phyloP scores from a whole-genome alignment of 1,140 invertebrate genomes.

The Tetranychus cinnabarinus region DNA sequence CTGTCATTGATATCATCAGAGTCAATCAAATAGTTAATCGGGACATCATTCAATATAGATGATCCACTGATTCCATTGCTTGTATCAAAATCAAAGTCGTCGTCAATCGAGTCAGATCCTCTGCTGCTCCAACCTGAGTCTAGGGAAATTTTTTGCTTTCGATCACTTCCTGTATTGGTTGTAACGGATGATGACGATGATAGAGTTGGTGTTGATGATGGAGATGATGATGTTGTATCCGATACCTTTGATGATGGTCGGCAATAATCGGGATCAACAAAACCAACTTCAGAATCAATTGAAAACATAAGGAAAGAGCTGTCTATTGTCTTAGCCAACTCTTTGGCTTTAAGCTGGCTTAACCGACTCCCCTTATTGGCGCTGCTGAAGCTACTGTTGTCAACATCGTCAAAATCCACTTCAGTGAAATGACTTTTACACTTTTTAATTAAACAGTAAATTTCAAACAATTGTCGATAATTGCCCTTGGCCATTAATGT shows the following conservation, averaged over 20 bases:
- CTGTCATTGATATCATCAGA: background rate
- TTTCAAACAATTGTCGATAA: background rate
- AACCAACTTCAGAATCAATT: no score
- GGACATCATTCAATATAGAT: background rate
- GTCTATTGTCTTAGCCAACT: no score
- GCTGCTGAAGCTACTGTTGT: no score
- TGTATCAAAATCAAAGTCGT: background rate
- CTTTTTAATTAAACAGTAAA: background rate
- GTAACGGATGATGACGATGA: no score
- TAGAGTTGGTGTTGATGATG: no score
- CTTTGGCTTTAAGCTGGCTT: no score
- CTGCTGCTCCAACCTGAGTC: background rate
- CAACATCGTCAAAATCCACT: background rate
- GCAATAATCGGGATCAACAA: no score
- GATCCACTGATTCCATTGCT: background rate
- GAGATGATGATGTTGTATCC: no score
- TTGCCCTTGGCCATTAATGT: background rate
- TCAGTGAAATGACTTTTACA: background rate
- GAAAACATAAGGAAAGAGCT: no score
- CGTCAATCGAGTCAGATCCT: background rate
- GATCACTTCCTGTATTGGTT: background rate
- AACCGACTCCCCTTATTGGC: no score
- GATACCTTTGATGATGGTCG: no score
- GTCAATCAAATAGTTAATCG: background rate
- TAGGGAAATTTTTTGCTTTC: background rate